Evolutionary conservation across 2,888 invertebrate species (phyloP).

Genomic region (Thysanoteuthis rhombus): DNA sequence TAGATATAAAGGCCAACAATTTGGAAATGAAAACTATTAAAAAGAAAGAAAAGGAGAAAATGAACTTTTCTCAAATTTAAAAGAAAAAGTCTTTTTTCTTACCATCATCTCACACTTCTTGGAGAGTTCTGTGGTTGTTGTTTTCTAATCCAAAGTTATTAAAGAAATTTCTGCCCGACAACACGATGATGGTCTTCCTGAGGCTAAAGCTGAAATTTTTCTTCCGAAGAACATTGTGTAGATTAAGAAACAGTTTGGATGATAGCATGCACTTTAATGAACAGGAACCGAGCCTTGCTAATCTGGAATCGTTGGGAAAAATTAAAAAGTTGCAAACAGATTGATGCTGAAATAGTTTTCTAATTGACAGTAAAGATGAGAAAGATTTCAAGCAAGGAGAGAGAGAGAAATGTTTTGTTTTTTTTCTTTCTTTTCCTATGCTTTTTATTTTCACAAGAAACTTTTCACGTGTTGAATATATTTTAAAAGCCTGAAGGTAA

Average conservation of each 20-base stretch:
- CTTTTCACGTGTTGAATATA: too few species aligned
- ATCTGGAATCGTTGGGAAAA: not conserved
- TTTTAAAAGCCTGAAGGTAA: not conserved
- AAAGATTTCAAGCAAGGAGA: not conserved
- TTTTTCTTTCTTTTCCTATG: not conserved
- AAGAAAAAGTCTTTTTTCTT: too few species aligned
- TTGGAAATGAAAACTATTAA: not conserved
- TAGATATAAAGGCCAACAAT: not conserved
- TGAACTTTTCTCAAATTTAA: not conserved
- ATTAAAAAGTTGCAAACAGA: not conserved
- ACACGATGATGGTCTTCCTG: not conserved
- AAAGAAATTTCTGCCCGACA: not conserved
- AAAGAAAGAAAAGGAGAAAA: not conserved
- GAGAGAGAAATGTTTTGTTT: not conserved
- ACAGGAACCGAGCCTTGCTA: not conserved
- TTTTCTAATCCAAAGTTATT: not conserved
- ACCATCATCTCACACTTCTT: too few species aligned
- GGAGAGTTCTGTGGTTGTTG: not conserved
- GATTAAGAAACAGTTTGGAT: not conserved
- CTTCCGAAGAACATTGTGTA: not conserved
- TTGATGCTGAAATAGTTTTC: not conserved
- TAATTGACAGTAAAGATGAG: not conserved
- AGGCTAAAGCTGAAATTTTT: not conserved
- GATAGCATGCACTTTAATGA: not conserved
- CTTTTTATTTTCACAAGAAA: not conserved